These are phyloP conservation scores for Amaurobius ferox DNA, from an alignment of 2,888 invertebrate species.

Conservation along the genomic window DNA sequence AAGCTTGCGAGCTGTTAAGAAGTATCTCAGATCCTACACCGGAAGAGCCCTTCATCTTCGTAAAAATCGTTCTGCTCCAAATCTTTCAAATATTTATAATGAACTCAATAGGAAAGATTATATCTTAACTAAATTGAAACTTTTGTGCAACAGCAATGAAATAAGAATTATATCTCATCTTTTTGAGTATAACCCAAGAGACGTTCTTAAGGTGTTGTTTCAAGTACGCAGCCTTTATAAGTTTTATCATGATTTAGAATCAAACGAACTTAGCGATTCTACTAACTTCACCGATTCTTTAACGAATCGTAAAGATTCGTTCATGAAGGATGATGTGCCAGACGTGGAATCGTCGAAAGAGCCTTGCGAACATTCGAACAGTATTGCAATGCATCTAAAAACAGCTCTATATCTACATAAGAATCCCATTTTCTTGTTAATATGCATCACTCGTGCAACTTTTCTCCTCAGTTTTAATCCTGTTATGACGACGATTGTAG, in stretches of 20 bases:
- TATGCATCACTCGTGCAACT: not conserved
- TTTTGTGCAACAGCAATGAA: not conserved
- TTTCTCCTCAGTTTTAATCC: not conserved
- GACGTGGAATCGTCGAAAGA: too few species aligned
- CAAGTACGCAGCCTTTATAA: not conserved
- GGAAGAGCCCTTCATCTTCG: not conserved
- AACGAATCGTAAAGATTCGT: not conserved
- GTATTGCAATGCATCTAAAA: not conserved
- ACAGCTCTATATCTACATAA: not conserved
- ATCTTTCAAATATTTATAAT: not conserved
- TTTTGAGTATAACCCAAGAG: not conserved
- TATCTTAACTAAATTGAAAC: not conserved
- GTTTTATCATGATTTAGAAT: not conserved
- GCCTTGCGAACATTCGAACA: not conserved
- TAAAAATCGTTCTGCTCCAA: not conserved
- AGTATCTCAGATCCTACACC: not conserved
- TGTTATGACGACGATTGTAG: not conserved
- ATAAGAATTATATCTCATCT: conserved; percentile 3
- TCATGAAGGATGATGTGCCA: not conserved
- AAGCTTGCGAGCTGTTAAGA: not conserved
- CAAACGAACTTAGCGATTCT: not conserved
- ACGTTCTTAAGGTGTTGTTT: not conserved
- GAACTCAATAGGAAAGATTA: not conserved
- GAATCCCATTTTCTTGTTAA: not conserved
- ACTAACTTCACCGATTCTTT: too few species aligned